Percentiles rank a stretch among this genome's conserved stretches.
Evolutionary conservation across 2,113 vertebrate genomes (phyloP).

Genomic region (Catharus fuscescens): DNA sequence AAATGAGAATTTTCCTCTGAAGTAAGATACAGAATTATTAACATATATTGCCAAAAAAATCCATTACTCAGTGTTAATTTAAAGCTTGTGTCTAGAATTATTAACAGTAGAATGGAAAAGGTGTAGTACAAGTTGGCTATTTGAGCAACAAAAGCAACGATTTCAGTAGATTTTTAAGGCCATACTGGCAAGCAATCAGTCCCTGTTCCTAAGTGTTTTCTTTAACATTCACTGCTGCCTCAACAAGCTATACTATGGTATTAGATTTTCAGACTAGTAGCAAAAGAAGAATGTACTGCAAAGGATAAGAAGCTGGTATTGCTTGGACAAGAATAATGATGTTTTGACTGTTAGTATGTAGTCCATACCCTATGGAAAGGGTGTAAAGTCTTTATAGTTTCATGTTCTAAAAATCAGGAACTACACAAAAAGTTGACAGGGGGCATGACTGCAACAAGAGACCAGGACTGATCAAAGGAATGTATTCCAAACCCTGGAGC

Average conservation of each 20-base stretch:
- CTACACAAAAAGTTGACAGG: background rate
- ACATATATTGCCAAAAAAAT: background rate
- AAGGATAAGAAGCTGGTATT: background rate
- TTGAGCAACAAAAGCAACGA: background rate
- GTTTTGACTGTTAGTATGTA: background rate
- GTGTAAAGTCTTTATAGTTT: background rate
- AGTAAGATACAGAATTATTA: background rate
- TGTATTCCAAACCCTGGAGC: background rate
- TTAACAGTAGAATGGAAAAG: background rate
- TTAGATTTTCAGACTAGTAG: background rate
- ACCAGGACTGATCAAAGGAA: background rate
- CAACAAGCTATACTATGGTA: background rate
- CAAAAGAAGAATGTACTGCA: background rate
- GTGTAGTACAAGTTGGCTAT: background rate
- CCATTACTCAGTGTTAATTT: background rate
- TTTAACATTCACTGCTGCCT: background rate
- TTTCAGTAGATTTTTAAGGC: background rate
- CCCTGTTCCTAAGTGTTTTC: background rate
- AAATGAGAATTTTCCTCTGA: background rate
- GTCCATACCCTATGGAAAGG: background rate
- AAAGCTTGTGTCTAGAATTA: background rate
- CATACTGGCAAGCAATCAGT: background rate
- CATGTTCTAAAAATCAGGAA: background rate
- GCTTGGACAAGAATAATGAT: background rate
- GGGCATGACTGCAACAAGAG: accelerated